These are phyloP conservation scores for Eremophila alpestris DNA, from an alignment of 2,797 vertebrate genomes.

Conservation along the genomic window DNA sequence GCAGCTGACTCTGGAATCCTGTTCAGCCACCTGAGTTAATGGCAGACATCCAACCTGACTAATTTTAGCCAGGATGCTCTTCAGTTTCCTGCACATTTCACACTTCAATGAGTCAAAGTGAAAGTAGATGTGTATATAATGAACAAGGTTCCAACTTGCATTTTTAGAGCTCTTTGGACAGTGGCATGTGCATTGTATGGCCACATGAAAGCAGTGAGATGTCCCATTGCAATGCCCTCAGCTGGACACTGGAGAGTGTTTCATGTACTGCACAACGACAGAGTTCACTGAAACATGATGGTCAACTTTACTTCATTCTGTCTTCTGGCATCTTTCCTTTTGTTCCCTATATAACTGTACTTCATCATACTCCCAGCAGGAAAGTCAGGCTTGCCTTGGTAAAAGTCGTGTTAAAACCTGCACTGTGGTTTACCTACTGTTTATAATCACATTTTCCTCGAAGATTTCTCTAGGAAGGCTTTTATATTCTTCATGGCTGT, in stretches of 20 bases:
- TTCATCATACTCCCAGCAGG: neutral
- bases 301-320: neutral
- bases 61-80: neutral
- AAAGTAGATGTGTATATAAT: neutral
- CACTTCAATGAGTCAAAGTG: neutral
- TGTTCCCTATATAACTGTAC: neutral
- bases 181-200: neutral
- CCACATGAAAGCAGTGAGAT: neutral
- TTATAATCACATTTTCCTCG: neutral
- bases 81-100: neutral
- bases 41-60: neutral
- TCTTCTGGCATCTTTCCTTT: neutral
- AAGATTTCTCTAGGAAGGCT: neutral
- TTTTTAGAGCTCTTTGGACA: neutral
- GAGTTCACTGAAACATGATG: neutral
- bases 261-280: neutral
- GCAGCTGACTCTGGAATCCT: accelerated
- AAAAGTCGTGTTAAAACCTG: neutral
- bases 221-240: neutral
- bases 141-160: accelerated
- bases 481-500: neutral
- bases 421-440: neutral
- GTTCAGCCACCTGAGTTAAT: neutral
- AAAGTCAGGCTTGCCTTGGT: neutral
- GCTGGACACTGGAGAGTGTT: neutral